Base-by-base conservation (phyloP, 2,888 invertebrate species). In the Drosophila vallismaia region DNA sequence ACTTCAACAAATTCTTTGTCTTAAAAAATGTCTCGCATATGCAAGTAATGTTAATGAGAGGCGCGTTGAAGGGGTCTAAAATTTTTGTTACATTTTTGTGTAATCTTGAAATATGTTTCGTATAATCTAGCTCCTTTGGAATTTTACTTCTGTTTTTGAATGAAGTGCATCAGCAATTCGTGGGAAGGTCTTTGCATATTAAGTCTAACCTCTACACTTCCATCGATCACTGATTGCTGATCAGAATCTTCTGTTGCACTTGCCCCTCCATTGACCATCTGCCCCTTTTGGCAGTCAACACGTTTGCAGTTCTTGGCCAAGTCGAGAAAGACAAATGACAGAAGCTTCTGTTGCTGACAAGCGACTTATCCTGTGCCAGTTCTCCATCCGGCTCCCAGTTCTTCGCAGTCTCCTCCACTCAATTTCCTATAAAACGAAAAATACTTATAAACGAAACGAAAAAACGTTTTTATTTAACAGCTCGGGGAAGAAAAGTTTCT, bases 381-480 rank as follows among this genome's bases (percentile, higher is more conserved):
- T 24, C 58, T 56, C 50, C 45, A 42, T 48, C 51, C 36, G 26
- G 44, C 9, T 10, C 9, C 26, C 12, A 26, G 36, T 28, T 55
- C 49, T 19, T 7, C 31, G 29, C 45, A 7, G 42, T 12, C 48
- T 33, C 49, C 6, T 38, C 36, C 53, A 70, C 81, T 81, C 81
- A 79, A 79, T 68, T 76, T 72, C 77, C 79, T 79, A 82, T 85
- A 82, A 81, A 75, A 54, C 63, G 62, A 78, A 63, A 64, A 31
- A 45, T 52, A 19, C 51, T 12, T 19, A 19, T 19, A 19, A 19
- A 36, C 14, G 14, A 36, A 36, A 45, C 29, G 9, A 55, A 63
- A 55, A 58, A 74, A 76, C 69, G 75, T 75, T 85, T 82, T 77
- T 76, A 70, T 87, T 83, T 87, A 87, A 85, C 79, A 82, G 82